Evolutionary conservation across 2,797 vertebrate genomes (phyloP).

Genomic region (Limnodromus scolopaceus): DNA sequence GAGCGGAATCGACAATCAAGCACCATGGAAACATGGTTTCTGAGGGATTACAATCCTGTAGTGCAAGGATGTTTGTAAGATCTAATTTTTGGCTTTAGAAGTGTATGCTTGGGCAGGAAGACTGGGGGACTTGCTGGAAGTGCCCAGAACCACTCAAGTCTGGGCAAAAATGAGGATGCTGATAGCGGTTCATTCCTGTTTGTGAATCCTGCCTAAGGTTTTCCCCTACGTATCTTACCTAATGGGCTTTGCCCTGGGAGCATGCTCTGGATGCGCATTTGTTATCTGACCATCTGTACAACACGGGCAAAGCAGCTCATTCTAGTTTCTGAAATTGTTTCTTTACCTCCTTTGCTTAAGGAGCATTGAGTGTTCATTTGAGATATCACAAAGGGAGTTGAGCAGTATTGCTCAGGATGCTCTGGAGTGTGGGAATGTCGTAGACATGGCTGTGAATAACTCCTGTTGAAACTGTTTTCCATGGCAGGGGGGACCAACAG

Average conservation of each 20-base stretch:
- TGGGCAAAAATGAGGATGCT: background rate
- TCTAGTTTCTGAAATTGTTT: background rate
- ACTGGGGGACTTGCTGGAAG: background rate
- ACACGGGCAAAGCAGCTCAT: background rate
- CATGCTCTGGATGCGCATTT: fast-evolving
- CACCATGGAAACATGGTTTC: background rate
- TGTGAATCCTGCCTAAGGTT: background rate
- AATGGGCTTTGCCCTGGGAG: background rate
- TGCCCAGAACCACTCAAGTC: background rate
- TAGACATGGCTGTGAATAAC: background rate
- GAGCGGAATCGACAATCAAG: fast-evolving
- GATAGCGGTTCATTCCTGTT: fast-evolving
- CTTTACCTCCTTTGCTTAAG: background rate
- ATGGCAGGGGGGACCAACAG: fast-evolving
- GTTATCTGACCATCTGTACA: background rate
- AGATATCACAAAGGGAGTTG: background rate
- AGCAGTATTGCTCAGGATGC: background rate
- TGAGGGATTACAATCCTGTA: background rate
- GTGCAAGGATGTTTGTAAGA: background rate
- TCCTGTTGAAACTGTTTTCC: background rate
- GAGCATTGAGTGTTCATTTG: background rate
- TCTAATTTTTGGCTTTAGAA: background rate
- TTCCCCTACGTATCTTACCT: fast-evolving
- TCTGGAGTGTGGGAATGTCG: background rate
- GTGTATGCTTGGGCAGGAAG: background rate